Base-by-base conservation (phyloP, 2,113 vertebrate species). In the Recurvirostra avosetta region DNA sequence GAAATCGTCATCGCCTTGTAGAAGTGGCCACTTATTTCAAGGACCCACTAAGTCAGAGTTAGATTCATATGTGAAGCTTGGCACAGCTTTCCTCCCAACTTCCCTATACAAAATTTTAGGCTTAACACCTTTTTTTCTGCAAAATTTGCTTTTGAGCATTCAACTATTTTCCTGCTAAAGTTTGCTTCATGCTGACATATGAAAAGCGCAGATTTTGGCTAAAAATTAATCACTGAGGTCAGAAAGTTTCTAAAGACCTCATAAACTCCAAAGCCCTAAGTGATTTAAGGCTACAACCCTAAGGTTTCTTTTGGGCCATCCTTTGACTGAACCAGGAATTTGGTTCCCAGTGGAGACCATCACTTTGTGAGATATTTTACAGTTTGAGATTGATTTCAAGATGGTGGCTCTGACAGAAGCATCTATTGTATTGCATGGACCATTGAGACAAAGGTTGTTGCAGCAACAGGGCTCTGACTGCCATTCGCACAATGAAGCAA, bases 111-210 rank as follows among this genome's bases (percentile, higher is more conserved):
- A 93, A 93, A 88, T 82, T 94, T 86, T 89, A 84, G 83, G 86
- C 86, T 96, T 91, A 94, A 88, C 90, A 92, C 52, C 67, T 94
- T 85, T 92, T 56, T 93, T 77, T 34, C 86, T 80, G 68, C 27
- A 71, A 84, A 80, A 80, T 70, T 43, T 88, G 20, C 63, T 92
- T 86, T 84, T 47, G 49, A 95, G 86, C 16, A 38, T 93, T 82
- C 59, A 83, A 16, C 41, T 86, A 3, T 75, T 73, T 80, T 86
- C 63, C 84, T 91, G 68, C 70, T 94, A n/a, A 91, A 75, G 66
- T 90, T 82, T 88, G 52, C 43, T 83, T 71, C 79, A 65, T 38
- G 49, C 26, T 61, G 61, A 92, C 73, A 41, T 50, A 67, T 36
- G 52, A 92, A 93, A 93, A 90, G 27, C 41, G 86, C 22, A 92